Base-by-base conservation (phyloP, 2,113 vertebrate genomes). In the Noturus placidus region DNA sequence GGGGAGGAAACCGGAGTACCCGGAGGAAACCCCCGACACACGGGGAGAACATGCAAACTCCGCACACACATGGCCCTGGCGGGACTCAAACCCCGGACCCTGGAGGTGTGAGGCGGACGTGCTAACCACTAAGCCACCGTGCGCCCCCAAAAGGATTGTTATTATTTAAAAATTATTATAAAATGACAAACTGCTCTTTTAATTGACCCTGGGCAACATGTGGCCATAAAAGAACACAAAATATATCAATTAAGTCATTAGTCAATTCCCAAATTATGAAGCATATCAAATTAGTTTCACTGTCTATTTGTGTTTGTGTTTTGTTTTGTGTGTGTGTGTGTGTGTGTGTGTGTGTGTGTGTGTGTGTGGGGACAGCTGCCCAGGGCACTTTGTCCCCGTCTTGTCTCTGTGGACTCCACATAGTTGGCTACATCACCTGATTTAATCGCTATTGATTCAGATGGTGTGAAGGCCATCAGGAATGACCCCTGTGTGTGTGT, bases 381-480 rank as follows among this genome's bases (percentile, higher is more conserved):
- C 74, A 54, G 57, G 61, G 46, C 61, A 76, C 83, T 80, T 86
- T 70, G 57, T 83, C 57, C 65, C 46, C 74, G n/a, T 38, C 77
- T 81, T 81, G 59, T 72, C 82, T 82, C 80, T 83, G 25, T 88
- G 42, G 63, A 33, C 79, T 74, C 30, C 78, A 65, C 82, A 83
- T 89, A 63, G 74, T 78, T 82, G 42, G 83, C 84, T 82, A 79
- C 70, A 88, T 88, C 86, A 38, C 59, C 85, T 50, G 33, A 87
- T 84, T 91, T 92, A 91, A 92, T 92, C 89, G 74, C 89, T 92
- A 89, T 92, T 91, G 90, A 91, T 89, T 92, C 90, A 87, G 90
- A 87, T 87, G 86, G 82, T 88, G 82, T 89, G 88, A 92, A 92
- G 92, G 92, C 92, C 92, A 92, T 88, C 88, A 87, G 78, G 67